These are phyloP conservation scores for Cheilosia grossa DNA, from an alignment of 2,888 invertebrate species.

Conservation along the genomic window DNA sequence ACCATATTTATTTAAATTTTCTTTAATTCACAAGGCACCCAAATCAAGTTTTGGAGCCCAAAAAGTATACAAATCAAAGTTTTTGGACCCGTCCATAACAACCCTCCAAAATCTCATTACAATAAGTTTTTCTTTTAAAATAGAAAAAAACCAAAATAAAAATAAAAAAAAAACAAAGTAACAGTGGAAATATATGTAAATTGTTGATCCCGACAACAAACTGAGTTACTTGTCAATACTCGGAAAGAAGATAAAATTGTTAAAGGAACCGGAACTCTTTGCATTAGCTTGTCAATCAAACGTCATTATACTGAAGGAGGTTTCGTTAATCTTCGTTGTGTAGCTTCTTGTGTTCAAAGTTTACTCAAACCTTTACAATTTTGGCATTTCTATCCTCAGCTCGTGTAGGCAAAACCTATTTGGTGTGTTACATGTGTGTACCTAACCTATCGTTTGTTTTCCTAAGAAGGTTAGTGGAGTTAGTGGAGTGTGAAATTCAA, in stretches of 20 bases:
- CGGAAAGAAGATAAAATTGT: constrained; percentile 5
- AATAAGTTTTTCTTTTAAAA: neutral
- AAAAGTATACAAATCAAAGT: neutral
- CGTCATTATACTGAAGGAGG: constrained; percentile 3
- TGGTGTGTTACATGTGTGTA: too few relatives aligned
- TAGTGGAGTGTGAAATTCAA: too few relatives aligned
- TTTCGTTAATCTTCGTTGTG: neutral
- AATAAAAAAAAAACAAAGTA: neutral
- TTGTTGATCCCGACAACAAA: neutral
- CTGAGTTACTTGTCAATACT: constrained; percentile 6
- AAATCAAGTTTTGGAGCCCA: neutral
- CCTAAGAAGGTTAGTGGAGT: too few relatives aligned
- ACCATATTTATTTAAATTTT: neutral
- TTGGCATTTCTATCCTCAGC: too few relatives aligned
- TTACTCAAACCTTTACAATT: too few relatives aligned
- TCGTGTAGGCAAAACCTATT: too few relatives aligned
- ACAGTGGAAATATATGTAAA: neutral
- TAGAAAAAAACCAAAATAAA: too few relatives aligned
- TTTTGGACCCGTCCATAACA: neutral
- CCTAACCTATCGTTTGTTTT: too few relatives aligned
- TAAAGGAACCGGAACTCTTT: constrained; percentile 7
- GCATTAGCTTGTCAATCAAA: constrained; percentile 41
- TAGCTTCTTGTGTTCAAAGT: too few relatives aligned
- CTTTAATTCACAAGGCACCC: neutral
- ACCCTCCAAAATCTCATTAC: neutral